Evolutionary conservation across 1,140 invertebrate genomes (phyloP), one percentile per base, ranked within the genome.

Genomic region (Heliothis subflexa): DNA sequence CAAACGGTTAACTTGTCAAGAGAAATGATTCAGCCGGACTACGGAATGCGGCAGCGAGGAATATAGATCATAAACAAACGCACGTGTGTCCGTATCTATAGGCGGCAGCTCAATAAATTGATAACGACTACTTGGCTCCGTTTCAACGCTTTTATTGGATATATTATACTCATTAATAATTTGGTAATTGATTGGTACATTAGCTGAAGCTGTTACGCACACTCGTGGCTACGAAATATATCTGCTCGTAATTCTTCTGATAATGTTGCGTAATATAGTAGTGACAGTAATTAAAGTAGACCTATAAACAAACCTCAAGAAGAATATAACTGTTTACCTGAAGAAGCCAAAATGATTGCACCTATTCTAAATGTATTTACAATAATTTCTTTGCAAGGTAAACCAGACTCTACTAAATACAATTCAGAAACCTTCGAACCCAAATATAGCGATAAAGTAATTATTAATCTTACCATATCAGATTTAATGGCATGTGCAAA

Each of bases 51-150:
- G 73, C 73, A 64, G 57, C 47, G 57, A 25, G 68, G 49, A 75
- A 74, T 74, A 61, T 62, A 25, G 25, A 75, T 64, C 59, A 62
- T 75, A 75, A 75, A 75, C 73, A 75, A 75, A 62, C 57, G 73
- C 73, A 75, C 73, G 73, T 75, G 73, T 49, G 25, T n/a, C 49
- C n/a, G n/a, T 75, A 64, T 75, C 73, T 75, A 64, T 75, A 75
- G 49, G 25, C 49, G 40, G 18, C 7, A 52, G 45, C 59, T 54
- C 73, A 64, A 64, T 62, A 75, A 62, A 64, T n/a, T 64, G 59
- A 64, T 75, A 50, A 75, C 50, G 18, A 54, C 10, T 54, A 40
- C 18, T 71, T 55, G 68, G 68, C 68, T 71, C 50, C 18, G 68
- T 71, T 71, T 71, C 68, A 71, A 55, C 68, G 25, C 68, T 71